Percentiles rank a stretch among this genome's conserved stretches.
These are phyloP conservation scores for Eupithecia subumbrata DNA, from an alignment of 2,888 invertebrate genomes.

Conservation along the genomic window DNA sequence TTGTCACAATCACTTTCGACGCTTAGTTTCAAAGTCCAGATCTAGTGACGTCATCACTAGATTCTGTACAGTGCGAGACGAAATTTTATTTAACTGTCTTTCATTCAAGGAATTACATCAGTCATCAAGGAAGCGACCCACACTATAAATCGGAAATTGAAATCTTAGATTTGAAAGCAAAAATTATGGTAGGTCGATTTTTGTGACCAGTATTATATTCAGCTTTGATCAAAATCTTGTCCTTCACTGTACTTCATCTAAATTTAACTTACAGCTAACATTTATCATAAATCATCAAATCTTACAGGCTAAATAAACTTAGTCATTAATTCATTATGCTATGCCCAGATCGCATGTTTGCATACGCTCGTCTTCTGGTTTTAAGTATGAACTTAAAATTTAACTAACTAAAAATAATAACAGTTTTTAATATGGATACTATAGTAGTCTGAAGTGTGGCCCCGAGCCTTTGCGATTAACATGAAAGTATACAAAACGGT, in stretches of 20 bases:
- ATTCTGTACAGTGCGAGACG: constrained; percentile 2
- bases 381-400: constrained; percentile 6
- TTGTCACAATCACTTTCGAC: not conserved
- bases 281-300: not conserved
- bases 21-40: not conserved
- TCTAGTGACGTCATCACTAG: not conserved
- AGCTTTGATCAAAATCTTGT: not conserved
- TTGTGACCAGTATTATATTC: not conserved
- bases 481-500: not conserved
- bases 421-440: not conserved
- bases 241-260: not conserved
- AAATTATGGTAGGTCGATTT: not conserved
- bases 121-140: not conserved
- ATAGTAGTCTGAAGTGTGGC: not conserved
- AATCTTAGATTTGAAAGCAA: not conserved
- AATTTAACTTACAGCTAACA: constrained; percentile 5
- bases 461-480: not conserved
- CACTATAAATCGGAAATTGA: not conserved
- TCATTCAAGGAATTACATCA: not conserved
- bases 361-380: constrained; percentile 14
- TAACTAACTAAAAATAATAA: not conserved
- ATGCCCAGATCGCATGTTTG: constrained; percentile 60
- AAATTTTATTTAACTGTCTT: not conserved
- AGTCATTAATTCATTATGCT: constrained; percentile 50
- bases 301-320: constrained; percentile 4